Percentiles rank a stretch among this genome's conserved stretches.
phyloP scores from a whole-genome alignment of 2,888 invertebrate genomes.

The Leptopilina syphax region DNA sequence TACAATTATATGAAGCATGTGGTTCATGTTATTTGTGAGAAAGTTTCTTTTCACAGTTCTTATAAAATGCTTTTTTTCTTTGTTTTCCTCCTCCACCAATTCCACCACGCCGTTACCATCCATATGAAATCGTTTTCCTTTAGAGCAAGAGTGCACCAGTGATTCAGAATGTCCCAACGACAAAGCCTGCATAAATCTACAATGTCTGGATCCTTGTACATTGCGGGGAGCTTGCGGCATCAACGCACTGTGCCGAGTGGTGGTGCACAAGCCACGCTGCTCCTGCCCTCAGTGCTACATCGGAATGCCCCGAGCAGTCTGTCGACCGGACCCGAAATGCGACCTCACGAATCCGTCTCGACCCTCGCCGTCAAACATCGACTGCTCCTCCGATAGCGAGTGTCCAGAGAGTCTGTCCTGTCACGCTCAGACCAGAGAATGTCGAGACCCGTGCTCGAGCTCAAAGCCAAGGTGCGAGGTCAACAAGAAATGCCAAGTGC shows the following conservation, averaged over 20 bases:
- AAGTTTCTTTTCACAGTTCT: slow-evolving; percentile 92
- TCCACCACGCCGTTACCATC: slow-evolving; percentile 67
- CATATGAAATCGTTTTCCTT: slow-evolving; percentile 42
- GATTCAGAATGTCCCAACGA: slow-evolving; percentile 95
- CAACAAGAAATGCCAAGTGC: slow-evolving; percentile 93
- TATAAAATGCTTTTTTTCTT: slow-evolving; percentile 85
- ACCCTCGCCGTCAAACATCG: slow-evolving; percentile 78
- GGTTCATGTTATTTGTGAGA: slow-evolving; percentile 82
- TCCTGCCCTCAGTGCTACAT: slow-evolving; percentile 92
- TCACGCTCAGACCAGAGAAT: slow-evolving; percentile 83
- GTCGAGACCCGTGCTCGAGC: slow-evolving; percentile 87
- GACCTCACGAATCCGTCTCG: slow-evolving; percentile 82
- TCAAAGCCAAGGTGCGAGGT: slow-evolving; percentile 85
- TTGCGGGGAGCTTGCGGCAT: slow-evolving; percentile 92
- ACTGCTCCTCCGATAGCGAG: slow-evolving; percentile 83
- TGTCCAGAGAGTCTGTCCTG: slow-evolving; percentile 88
- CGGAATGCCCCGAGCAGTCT: slow-evolving; percentile 88
- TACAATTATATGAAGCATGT: slow-evolving; percentile 79
- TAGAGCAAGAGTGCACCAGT: slow-evolving; percentile 92
- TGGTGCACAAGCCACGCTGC: slow-evolving; percentile 91
- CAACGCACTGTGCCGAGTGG: slow-evolving; percentile 91
- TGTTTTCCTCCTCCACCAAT: slow-evolving; percentile 76
- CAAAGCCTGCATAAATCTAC: slow-evolving; percentile 93
- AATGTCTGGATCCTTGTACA: slow-evolving; percentile 94
- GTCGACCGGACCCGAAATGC: slow-evolving; percentile 89